Conservation (phyloP, 2,888 invertebrate species). For the Lithosia quadra region DNA sequence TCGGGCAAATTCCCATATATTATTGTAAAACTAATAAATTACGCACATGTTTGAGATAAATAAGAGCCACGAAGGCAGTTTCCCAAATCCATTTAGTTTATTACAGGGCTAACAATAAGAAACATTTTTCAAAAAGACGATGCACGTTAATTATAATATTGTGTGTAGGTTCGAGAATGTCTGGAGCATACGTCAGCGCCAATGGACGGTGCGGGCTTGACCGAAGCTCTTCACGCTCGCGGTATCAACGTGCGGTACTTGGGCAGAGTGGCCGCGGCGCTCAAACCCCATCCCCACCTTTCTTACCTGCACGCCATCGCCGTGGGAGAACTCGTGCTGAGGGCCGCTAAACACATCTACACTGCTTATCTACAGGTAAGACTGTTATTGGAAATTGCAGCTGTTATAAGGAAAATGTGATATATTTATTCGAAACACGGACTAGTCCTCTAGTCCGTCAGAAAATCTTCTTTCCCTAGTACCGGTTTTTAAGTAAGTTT, state of each 20-base stretch:
- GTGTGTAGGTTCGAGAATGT: conserved; percentile 92
- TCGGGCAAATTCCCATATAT: too few relatives aligned
- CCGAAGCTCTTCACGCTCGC: conserved; percentile 97
- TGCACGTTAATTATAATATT: background rate
- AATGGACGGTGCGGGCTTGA: conserved; percentile 97
- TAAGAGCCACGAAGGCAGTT: too few relatives aligned
- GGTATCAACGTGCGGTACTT: conserved; percentile 99
- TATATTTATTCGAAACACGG: too few relatives aligned
- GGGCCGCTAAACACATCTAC: conserved; percentile 98
- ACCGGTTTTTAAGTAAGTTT: too few relatives aligned
- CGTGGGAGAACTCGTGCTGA: conserved; percentile 94
- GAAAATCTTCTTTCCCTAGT: too few relatives aligned
- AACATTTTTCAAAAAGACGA: background rate
- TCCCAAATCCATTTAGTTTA: too few relatives aligned
- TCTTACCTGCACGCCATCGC: conserved; percentile 96
- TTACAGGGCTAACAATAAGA: too few relatives aligned
- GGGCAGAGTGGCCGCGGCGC: conserved; percentile 94
- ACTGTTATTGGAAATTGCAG: background rate
- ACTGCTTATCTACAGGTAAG: conserved; percentile 94
- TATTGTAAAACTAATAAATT: too few relatives aligned
- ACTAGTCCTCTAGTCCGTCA: too few relatives aligned
- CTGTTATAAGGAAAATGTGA: too few relatives aligned
- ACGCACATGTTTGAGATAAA: too few relatives aligned
- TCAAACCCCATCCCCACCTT: conserved; percentile 92
- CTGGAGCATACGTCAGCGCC: conserved; percentile 97